These are phyloP conservation scores for Eremophila alpestris DNA, from an alignment of 2,797 vertebrate genomes.

Conservation along the genomic window DNA sequence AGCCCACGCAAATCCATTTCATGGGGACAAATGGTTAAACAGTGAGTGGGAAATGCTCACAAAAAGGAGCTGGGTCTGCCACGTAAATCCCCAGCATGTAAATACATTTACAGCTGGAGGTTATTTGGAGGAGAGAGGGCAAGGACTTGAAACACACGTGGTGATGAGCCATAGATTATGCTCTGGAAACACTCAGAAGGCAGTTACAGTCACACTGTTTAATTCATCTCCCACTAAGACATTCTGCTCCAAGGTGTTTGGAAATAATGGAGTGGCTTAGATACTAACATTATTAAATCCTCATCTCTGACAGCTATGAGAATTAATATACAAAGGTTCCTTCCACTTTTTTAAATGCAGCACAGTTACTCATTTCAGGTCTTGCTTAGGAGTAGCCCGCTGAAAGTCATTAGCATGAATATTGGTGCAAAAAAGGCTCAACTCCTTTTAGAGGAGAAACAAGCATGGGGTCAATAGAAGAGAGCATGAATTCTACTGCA, in stretches of 20 bases:
- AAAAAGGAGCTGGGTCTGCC: background rate
- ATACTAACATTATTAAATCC: constrained; percentile 46
- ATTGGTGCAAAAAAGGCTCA: background rate
- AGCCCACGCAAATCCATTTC: background rate
- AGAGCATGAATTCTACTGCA: background rate
- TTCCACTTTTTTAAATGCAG: background rate
- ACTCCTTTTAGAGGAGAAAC: background rate
- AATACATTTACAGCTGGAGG: constrained; percentile 4
- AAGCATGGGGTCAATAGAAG: background rate
- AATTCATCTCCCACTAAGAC: constrained; percentile 50
- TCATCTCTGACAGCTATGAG: constrained; percentile 21
- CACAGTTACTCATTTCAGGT: background rate
- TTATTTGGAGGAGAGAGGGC: constrained; percentile 39
- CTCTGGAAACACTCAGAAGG: background rate
- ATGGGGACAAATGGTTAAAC: background rate
- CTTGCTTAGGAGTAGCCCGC: background rate
- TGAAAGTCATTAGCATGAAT: background rate
- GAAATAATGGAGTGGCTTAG: constrained; percentile 19
- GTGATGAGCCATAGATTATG: constrained; percentile 28
- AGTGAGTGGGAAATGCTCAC: background rate
- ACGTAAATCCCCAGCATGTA: background rate
- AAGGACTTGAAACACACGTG: background rate
- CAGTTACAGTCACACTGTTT: background rate
- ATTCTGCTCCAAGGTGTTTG: constrained; percentile 29
- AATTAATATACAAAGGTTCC: constrained; percentile 40